phyloP scores from a whole-genome alignment of 2,888 invertebrate species.

The Dorcus hopei region DNA sequence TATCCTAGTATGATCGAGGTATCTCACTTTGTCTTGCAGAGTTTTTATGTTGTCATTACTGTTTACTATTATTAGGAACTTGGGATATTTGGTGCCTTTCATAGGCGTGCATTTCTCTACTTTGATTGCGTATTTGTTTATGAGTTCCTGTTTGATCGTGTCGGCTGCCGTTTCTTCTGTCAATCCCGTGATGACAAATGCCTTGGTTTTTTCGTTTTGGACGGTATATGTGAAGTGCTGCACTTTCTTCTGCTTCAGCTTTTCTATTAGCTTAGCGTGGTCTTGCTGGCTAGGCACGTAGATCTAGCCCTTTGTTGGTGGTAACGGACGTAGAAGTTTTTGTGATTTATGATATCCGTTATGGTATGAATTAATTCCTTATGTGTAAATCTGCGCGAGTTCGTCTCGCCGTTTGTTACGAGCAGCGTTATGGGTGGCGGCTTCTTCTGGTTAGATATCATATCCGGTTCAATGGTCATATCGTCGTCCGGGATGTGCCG shows the following conservation, averaged over 20 bases:
- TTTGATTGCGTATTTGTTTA: neutral
- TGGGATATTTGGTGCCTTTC: neutral
- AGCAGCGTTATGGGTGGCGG: no score
- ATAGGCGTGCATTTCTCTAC: neutral
- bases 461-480: neutral
- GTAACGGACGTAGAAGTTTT: neutral
- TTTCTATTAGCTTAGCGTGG: no score
- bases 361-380: neutral
- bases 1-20: neutral
- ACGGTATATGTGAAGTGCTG: no score
- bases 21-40: neutral
- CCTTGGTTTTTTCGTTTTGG: neutral
- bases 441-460: no score
- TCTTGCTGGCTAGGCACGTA: no score
- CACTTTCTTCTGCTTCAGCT: no score
- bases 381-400: no score
- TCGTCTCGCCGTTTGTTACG: no score
- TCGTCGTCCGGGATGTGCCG: neutral
- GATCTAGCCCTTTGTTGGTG: neutral
- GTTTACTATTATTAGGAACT: neutral
- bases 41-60: neutral
- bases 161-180: neutral
- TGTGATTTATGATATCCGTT: neutral
- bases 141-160: neutral
- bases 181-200: constrained; percentile 2